phyloP scores from a whole-genome alignment of 2,797 vertebrate species.

The Lutjanus campechanus region DNA sequence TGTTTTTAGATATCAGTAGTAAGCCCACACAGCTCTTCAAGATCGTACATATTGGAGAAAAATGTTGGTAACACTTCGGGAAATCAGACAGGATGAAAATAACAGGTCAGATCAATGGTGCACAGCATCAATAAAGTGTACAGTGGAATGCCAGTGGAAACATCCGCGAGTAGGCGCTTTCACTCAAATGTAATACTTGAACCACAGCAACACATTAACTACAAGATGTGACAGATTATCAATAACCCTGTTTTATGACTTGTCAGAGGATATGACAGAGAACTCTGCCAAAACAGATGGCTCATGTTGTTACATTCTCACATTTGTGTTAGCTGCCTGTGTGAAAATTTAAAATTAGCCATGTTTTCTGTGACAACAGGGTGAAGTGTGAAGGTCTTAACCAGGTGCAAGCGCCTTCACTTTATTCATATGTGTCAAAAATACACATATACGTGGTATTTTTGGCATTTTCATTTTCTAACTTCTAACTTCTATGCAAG shows the following conservation, averaged over 20 bases:
- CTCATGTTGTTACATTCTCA: background rate
- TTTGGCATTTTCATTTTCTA: background rate
- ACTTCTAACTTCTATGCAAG: no score
- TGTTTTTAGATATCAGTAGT: constrained; percentile 29
- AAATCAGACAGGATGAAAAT: constrained; percentile 29
- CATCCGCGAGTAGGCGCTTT: constrained; percentile 44
- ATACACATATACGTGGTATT: background rate
- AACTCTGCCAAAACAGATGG: constrained; percentile 30
- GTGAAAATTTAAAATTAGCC: constrained; percentile 29
- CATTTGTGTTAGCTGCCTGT: background rate
- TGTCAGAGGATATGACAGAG: constrained; percentile 68
- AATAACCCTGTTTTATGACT: constrained; percentile 76
- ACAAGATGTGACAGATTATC: constrained; percentile 72
- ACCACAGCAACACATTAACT: constrained; percentile 62
- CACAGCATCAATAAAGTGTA: constrained; percentile 6
- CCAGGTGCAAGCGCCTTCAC: background rate
- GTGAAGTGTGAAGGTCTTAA: background rate
- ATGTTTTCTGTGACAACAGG: background rate
- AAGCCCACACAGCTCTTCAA: constrained; percentile 16
- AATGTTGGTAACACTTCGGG: constrained; percentile 4
- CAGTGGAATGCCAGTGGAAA: constrained; percentile 21
- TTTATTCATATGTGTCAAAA: background rate
- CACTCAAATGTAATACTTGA: constrained; percentile 62
- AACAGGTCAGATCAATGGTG: constrained; percentile 48
- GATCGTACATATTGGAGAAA: background rate